These are phyloP conservation scores for Mallotus villosus DNA, from an alignment of 2,797 vertebrate genomes.

Conservation along the genomic window DNA sequence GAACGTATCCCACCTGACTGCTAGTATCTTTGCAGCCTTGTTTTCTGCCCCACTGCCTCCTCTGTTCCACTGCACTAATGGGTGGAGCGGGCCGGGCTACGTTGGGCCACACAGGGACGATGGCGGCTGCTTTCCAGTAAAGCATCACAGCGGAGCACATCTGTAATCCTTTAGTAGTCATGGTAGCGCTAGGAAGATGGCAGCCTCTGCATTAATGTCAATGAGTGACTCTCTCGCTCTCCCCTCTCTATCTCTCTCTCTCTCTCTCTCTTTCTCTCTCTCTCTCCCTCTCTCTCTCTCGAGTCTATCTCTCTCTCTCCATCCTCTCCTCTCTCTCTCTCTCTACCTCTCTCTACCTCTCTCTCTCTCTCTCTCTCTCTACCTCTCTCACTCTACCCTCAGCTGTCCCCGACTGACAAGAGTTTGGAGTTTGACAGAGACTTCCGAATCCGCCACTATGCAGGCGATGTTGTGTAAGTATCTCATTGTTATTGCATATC, in stretches of 20 bases:
- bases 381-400: slow-evolving; percentile 31
- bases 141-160: not conserved
- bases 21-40: slow-evolving; percentile 22
- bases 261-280: not conserved
- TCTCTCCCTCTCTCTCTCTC: not conserved
- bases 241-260: not conserved
- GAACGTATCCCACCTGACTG: slow-evolving; percentile 32
- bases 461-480: slow-evolving; percentile 94
- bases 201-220: too few species aligned
- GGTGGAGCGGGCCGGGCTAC: too few species aligned
- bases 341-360: not conserved
- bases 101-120: not conserved
- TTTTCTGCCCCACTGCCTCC: slow-evolving; percentile 43
- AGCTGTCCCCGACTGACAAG: slow-evolving; percentile 94
- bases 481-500: slow-evolving; percentile 1
- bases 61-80: slow-evolving; percentile 6
- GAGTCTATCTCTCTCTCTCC: slow-evolving; percentile 7
- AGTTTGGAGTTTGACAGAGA: slow-evolving; percentile 94
- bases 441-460: slow-evolving; percentile 95
- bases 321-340: not conserved
- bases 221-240: not conserved
- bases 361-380: not conserved
- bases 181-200: too few species aligned
- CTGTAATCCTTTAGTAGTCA: too few species aligned
- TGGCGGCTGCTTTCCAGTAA: slow-evolving; percentile 6